Percentiles rank a stretch among this genome's conserved stretches.
Evolutionary conservation across 2,888 invertebrate species (phyloP).

Genomic region (Helobdella robusta): DNA sequence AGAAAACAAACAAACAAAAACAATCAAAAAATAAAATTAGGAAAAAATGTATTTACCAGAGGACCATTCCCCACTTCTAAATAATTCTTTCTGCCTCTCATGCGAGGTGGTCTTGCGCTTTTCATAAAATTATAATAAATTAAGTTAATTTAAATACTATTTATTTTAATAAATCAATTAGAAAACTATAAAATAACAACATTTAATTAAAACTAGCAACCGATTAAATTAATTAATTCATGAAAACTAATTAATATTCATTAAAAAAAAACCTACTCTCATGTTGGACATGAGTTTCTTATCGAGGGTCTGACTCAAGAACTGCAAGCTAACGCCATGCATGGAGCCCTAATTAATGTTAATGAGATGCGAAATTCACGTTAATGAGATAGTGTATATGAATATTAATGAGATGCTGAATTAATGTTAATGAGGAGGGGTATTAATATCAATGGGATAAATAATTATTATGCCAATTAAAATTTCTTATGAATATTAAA

Average conservation of each 20-base stretch:
- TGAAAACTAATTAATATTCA: no score
- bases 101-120: constrained; percentile 73
- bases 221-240: background rate
- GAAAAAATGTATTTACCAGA: no score
- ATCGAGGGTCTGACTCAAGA: constrained; percentile 88
- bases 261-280: constrained; percentile 58
- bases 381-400: no score
- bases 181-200: background rate
- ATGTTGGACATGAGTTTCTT: constrained; percentile 94
- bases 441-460: no score
- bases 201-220: background rate
- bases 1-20: no score
- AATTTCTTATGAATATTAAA: background rate
- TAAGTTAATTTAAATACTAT: background rate
- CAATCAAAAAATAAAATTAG: no score
- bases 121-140: background rate
- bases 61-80: constrained; percentile 78
- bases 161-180: background rate
- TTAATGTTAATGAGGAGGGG: no score
- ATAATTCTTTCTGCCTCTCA: constrained; percentile 72
- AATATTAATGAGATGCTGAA: no score
- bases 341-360: constrained; percentile 61
- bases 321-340: constrained; percentile 73
- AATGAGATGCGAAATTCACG: no score
- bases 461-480: background rate